Percentiles rank a stretch among this genome's conserved stretches.
Evolutionary conservation across 1,140 invertebrate species (phyloP).

Genomic region (Paramacrobiotus metropolitanus): DNA sequence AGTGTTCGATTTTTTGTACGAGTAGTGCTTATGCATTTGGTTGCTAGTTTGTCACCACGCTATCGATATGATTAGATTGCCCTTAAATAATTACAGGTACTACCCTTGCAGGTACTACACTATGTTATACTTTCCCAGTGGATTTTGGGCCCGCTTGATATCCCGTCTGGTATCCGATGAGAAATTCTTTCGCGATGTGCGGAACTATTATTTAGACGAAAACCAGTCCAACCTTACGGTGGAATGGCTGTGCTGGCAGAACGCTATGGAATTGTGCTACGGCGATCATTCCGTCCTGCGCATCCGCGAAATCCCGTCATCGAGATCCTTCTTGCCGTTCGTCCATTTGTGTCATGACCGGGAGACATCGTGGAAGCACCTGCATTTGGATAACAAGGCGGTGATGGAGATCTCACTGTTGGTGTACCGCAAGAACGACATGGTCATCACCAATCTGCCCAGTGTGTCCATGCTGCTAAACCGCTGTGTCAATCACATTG

Average conservation of each 20-base stretch:
- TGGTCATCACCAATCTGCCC: slow-evolving; percentile 31
- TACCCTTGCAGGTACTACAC: slow-evolving; percentile 23
- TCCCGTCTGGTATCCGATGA: slow-evolving; percentile 74
- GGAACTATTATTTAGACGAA: not conserved
- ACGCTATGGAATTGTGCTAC: slow-evolving; percentile 63
- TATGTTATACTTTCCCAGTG: slow-evolving; percentile 88
- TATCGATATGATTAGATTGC: too few relatives aligned
- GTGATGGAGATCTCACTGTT: slow-evolving; percentile 73
- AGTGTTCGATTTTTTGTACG: too few relatives aligned
- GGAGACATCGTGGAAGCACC: slow-evolving; percentile 6
- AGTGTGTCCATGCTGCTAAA: slow-evolving; percentile 61
- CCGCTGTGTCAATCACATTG: slow-evolving; percentile 81
- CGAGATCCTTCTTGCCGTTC: slow-evolving; percentile 12
- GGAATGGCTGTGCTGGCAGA: slow-evolving; percentile 87
- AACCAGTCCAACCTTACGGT: slow-evolving; percentile 23
- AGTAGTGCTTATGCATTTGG: too few relatives aligned
- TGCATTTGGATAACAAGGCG: slow-evolving; percentile 30
- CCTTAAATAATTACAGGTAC: too few relatives aligned
- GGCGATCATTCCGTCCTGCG: slow-evolving; percentile 51
- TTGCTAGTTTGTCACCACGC: too few relatives aligned
- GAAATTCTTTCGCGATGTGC: slow-evolving; percentile 14
- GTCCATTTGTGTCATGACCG: slow-evolving; percentile 4
- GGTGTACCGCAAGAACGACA: slow-evolving; percentile 13
- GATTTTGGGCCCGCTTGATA: slow-evolving; percentile 87
- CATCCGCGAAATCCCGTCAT: slow-evolving; percentile 51